Evolutionary conservation across 2,113 vertebrate species (phyloP).

Genomic region (Cynopterus brachyotis): DNA sequence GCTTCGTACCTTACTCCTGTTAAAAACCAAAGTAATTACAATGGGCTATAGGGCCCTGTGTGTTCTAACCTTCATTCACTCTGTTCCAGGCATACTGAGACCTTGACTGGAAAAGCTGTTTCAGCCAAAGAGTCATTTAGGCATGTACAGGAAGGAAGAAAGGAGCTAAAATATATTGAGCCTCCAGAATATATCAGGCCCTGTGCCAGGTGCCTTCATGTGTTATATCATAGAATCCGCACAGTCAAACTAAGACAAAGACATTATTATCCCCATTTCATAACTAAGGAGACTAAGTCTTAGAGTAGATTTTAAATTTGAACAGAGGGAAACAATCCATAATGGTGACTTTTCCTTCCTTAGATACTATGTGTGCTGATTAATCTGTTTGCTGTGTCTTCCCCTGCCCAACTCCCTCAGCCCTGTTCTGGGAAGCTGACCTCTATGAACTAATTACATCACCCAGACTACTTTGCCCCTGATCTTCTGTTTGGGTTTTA

Average conservation of each 20-base stretch:
- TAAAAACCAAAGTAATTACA: conserved; percentile 6
- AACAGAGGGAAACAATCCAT: neutral
- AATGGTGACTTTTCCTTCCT: neutral
- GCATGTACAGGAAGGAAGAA: neutral
- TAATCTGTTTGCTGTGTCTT: neutral
- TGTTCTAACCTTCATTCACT: neutral
- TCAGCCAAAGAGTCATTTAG: neutral
- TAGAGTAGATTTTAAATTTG: neutral
- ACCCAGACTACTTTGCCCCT: neutral
- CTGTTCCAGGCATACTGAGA: neutral
- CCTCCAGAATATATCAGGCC: neutral
- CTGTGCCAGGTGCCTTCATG: neutral
- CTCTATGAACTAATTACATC: neutral
- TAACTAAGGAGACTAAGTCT: neutral
- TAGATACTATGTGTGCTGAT: neutral
- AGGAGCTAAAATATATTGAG: neutral
- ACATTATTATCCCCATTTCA: neutral
- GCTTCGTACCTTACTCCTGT: neutral
- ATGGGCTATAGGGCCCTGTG: neutral
- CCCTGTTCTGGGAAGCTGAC: neutral
- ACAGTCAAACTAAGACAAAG: neutral
- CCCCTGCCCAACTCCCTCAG: neutral
- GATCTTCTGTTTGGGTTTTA: neutral
- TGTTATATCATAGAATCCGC: neutral
- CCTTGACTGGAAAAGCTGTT: neutral